Evolutionary conservation across 2,113 vertebrate species (phyloP), one percentile per base, ranked within the genome.

Genomic region (Montifringilla adamsi): DNA sequence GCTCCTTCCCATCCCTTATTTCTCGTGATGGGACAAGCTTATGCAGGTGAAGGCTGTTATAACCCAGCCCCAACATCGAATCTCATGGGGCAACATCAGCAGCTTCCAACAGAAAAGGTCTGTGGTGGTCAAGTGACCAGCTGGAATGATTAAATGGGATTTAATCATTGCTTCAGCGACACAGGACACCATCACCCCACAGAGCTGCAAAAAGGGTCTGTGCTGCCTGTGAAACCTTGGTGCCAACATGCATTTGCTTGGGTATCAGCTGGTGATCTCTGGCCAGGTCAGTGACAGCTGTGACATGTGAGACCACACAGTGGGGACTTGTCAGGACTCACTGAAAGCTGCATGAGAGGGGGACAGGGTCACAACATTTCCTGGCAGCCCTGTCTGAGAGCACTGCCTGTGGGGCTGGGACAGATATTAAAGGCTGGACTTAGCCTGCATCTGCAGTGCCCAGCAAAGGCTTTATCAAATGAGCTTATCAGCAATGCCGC

Each of bases 391-490:
- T 83, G n/a, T n/a, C 63, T 50, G 50, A 84, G 75, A 90, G 75
- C 0, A 0, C 82, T 90, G 75, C 68, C 63, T 77, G 7, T 37
- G 18, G 55, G 30, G 39, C 43, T 66, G 59, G 79, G 84, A 37
- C 56, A 52, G 59, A 58, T 60, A 75, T n/a, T 79, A 73, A 86
- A 88, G 72, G 37, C 63, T 77, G 72, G 62, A 37, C 67, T 69
- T 20, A 79, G 46, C 55, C 75, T 79, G 75, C 49, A 46, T 74
- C 79, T 90, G 88, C 83, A 86, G 79, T 66, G 75, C 72, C 79
- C 92, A 92, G 83, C 72, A 83, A 58, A 69, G 88, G 84, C 63
- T 95, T 85, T 84, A 95, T 79, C 92, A 91, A 83, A 88, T 37
- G 67, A 92, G 68, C 63, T 94, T 90, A 93, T 89, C 88, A 92